Conservation (phyloP, 1,140 invertebrate genomes). For the Mactra quadrangularis region DNA sequence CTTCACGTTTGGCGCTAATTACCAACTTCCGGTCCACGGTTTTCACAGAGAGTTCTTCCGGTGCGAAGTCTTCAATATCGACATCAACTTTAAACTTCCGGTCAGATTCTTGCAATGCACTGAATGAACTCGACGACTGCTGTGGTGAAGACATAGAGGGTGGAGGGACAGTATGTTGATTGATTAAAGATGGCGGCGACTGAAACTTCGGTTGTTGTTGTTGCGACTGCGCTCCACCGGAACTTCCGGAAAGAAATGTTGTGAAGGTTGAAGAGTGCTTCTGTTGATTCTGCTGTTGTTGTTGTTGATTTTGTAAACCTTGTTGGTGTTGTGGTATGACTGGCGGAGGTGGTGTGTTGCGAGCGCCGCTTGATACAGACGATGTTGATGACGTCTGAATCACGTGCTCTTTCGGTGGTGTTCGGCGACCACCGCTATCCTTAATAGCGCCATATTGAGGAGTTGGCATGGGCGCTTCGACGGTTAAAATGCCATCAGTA, state of each 20-base stretch:
- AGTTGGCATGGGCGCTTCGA: slow-evolving; percentile 78
- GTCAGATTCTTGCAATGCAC: slow-evolving; percentile 65
- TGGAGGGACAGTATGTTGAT: slow-evolving; percentile 19
- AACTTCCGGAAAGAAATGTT: slow-evolving; percentile 66
- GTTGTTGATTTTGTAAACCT: slow-evolving; percentile 28
- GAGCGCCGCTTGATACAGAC: slow-evolving; percentile 50
- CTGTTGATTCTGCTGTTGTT: slow-evolving; percentile 50
- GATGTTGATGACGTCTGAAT: slow-evolving; percentile 50
- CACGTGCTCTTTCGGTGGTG: slow-evolving; percentile 56
- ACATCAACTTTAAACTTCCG: slow-evolving; percentile 79
- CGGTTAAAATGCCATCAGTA: slow-evolving; percentile 79
- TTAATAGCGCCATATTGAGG: slow-evolving; percentile 71
- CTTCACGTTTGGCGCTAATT: slow-evolving; percentile 78
- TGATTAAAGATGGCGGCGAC: slow-evolving; percentile 17
- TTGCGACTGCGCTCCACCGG: slow-evolving; percentile 6
- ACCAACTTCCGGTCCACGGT: slow-evolving; percentile 80
- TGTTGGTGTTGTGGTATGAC: slow-evolving; percentile 30
- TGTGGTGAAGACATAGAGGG: slow-evolving; percentile 32
- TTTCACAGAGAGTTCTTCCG: slow-evolving; percentile 81
- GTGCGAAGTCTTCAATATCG: slow-evolving; percentile 80
- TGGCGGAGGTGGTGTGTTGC: slow-evolving; percentile 51
- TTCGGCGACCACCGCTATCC: slow-evolving; percentile 42
- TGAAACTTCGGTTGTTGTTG: slow-evolving; percentile 37
- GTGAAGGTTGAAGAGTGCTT: slow-evolving; percentile 66
- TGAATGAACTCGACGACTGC: slow-evolving; percentile 50